Evolutionary conservation across 1,140 invertebrate species (phyloP).

Genomic region (Ctenoplectra terminalis): DNA sequence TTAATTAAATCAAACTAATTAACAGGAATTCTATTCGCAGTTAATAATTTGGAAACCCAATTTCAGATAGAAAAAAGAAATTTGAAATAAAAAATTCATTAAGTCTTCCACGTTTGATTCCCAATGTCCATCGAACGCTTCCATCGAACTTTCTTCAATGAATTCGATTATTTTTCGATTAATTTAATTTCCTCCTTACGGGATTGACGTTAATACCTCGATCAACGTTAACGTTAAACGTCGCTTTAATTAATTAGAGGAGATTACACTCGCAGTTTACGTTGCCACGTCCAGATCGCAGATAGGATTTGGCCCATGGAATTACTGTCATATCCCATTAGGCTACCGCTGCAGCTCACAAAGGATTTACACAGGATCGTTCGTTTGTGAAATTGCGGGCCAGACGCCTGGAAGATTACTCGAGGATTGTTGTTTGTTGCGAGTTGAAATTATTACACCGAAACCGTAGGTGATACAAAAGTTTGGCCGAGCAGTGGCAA

Average conservation of each 20-base stretch:
- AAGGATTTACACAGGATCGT: conserved; percentile 13
- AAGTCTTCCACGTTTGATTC: too few species aligned
- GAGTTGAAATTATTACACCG: neutral
- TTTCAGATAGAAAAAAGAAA: too few species aligned
- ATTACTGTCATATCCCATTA: conserved; percentile 18
- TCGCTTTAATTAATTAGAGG: conserved; percentile 16
- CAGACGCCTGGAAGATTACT: neutral
- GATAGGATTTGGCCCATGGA: conserved; percentile 3
- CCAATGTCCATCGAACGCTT: neutral
- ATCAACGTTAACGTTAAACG: conserved; percentile 3
- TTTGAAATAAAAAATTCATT: too few species aligned
- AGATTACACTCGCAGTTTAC: neutral
- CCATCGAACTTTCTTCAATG: neutral
- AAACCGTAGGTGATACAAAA: neutral
- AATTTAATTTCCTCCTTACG: neutral
- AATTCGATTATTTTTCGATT: neutral
- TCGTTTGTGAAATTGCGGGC: neutral
- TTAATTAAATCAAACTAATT: too few species aligned
- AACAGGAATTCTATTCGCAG: too few species aligned
- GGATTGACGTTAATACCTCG: neutral
- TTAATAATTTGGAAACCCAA: too few species aligned
- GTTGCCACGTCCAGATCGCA: neutral
- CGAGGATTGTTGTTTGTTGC: neutral
- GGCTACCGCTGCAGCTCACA: neutral
- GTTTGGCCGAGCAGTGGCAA: too few species aligned